Base-by-base conservation (phyloP, 1,140 invertebrate genomes). In the Anastrepha obliqua region DNA sequence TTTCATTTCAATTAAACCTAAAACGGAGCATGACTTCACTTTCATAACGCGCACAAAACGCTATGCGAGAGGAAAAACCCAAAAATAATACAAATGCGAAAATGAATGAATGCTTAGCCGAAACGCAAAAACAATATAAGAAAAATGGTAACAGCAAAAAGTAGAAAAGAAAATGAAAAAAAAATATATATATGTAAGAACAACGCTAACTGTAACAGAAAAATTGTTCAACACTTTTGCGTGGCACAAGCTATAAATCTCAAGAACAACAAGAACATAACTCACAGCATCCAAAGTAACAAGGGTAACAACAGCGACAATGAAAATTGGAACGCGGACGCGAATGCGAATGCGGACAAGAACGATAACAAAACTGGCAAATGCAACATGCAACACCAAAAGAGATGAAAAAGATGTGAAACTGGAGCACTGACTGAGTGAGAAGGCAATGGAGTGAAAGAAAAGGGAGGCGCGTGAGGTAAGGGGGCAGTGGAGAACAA, bases 401-500 rank as follows among this genome's bases (percentile, higher is more conserved):
- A 15, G 55, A 3, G 0, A 11, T 42, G 11, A 5, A 74, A n/a
- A 29, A 74, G n/a, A 9, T 62, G 60, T 13, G 4, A 62, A 62
- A 81, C 9, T 44, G 42, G 17, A n/a, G 6, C 7, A 51, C 5
- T 47, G 17, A 5, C 4, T 1, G 8, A 29, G 47, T n/a, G n/a
- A 3, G 2, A 55, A 20, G 44, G 74, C 4, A 47, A 3, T 29
- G 47, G 55, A 44, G 60, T 81, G 59, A 87, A 88, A 39, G 39
- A 64, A 86, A 29, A 87, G 70, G 88, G 58, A 47, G 59, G 88
- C 88, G 90, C 78, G 88, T 89, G 29, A 29, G 29, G 29, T 29
- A 29, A 29, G 29, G 29, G 29, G 87, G 87, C 87, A 89, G 89
- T 74, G 81, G 88, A 90, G 89, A 90, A 88, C 89, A 87, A 91